Base-by-base conservation (phyloP, 92 coral and sea anemone genomes). In the Phenganax stokvisi region DNA sequence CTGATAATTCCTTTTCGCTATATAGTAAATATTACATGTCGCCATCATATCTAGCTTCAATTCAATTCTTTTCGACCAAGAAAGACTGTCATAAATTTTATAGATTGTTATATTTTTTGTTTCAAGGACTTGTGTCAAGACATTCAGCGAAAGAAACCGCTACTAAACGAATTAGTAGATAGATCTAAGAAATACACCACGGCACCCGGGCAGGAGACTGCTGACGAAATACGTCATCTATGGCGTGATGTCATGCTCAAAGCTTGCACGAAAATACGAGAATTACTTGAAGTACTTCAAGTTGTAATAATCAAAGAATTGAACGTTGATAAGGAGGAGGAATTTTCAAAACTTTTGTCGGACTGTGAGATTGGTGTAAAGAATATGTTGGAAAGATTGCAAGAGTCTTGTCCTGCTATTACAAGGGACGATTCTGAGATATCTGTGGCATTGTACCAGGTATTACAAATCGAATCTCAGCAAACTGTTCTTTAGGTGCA, bases 51-150 rank as follows among this genome's bases (percentile, higher is more conserved):
- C 5, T 37, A 37, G 47, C 47, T 37, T 82, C 87, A 62, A 12
- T 17, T 79, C 6, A 1, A 20, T 20, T 20, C 25, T 55, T n/a
- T 51, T 4, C 31, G 66, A 6, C 29, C 54, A 12, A 17, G 9
- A 11, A 53, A 6, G 15, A 31, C 12, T 29, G 25, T 20, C 44
- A 71, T 2, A 17, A n/a, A 16, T 2, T 17, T 13, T 29, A 20
- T 15, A n/a, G 17, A 13, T 61, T 4, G 0, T 7, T 83, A 12
- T 63, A 7, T 52, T 12, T 58, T 80, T 17, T 9, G 15, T 65
- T 56, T 73, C 12, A 54, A 88, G 90, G 61, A 59, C 44, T 79
- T 85, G 9, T 84, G 84, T 20, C 88, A 83, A 65, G 85, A 88
- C 54, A 82, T 85, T 28, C 69, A 66, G 57, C 79, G 69, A 16